Evolutionary conservation across 2,888 invertebrate genomes (phyloP).

Genomic region (Calameuta idolon): DNA sequence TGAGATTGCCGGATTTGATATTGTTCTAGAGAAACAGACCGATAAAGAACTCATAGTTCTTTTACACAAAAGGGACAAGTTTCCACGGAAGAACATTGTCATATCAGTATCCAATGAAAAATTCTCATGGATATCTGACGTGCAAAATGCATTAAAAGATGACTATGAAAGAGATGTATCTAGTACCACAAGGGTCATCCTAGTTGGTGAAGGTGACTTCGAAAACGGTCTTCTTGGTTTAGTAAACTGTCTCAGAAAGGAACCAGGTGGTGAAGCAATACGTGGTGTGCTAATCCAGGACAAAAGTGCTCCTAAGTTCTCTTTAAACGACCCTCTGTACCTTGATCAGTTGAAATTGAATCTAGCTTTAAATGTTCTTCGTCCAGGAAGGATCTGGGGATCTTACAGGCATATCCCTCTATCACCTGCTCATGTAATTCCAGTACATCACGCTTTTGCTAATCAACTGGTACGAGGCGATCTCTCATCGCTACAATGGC

Average conservation of each 20-base stretch:
- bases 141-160: slow-evolving; percentile 53
- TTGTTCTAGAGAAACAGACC: slow-evolving; percentile 49
- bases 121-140: slow-evolving; percentile 61
- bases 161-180: slow-evolving; percentile 66
- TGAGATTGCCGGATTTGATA: slow-evolving; percentile 30
- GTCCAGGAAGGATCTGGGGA: slow-evolving; percentile 74
- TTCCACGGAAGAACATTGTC: slow-evolving; percentile 48
- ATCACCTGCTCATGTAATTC: slow-evolving; percentile 67
- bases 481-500: slow-evolving; percentile 85
- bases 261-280: slow-evolving; percentile 75
- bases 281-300: slow-evolving; percentile 74
- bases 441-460: slow-evolving; percentile 78
- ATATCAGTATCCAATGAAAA: slow-evolving; percentile 50
- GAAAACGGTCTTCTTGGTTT: slow-evolving; percentile 89
- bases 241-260: slow-evolving; percentile 86
- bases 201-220: slow-evolving; percentile 77
- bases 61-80: slow-evolving; percentile 37
- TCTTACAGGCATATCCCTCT: slow-evolving; percentile 86
- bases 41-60: slow-evolving; percentile 39
- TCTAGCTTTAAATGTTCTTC: slow-evolving; percentile 80
- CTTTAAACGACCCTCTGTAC: slow-evolving; percentile 75
- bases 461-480: slow-evolving; percentile 87
- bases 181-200: slow-evolving; percentile 70
- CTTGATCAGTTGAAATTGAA: slow-evolving; percentile 77
- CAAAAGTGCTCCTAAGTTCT: slow-evolving; percentile 75